Conservation (phyloP, 2,113 vertebrate genomes). For the Neolamprologus caudopunctatus region DNA sequence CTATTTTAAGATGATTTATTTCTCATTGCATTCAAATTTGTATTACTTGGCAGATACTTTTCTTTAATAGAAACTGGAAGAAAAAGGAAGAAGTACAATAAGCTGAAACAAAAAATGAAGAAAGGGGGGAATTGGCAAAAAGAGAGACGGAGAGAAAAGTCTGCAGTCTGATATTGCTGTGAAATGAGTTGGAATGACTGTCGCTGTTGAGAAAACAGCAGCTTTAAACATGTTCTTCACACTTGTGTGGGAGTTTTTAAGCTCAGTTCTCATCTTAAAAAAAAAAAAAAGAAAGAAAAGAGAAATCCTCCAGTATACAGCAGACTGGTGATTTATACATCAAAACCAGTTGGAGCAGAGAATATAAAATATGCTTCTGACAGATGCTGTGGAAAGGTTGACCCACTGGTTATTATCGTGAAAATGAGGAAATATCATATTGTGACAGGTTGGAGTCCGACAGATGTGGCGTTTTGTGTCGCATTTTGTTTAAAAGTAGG, state of each 20-base stretch:
- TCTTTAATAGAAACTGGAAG: background rate
- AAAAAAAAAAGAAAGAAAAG: background rate
- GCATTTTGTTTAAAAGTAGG: background rate
- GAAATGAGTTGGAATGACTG: constrained; percentile 39
- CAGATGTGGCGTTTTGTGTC: background rate
- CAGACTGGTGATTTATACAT: constrained; percentile 28
- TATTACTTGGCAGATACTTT: background rate
- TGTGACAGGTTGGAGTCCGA: background rate
- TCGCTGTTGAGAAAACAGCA: background rate
- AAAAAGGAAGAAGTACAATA: background rate
- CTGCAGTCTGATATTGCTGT: background rate
- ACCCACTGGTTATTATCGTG: background rate
- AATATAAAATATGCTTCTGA: constrained; percentile 8
- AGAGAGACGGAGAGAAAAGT: background rate
- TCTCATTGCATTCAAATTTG: background rate
- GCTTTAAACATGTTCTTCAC: constrained; percentile 41
- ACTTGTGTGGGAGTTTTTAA: constrained; percentile 45
- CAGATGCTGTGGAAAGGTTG: background rate
- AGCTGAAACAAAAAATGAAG: background rate
- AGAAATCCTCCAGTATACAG: background rate
- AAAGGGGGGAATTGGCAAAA: background rate
- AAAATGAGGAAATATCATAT: background rate
- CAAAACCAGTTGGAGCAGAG: constrained; percentile 2
- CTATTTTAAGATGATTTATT: background rate
- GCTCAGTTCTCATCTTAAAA: background rate